Evolutionary conservation across 2,888 invertebrate species (phyloP).

Genomic region (Acanthosoma haemorrhoidale): DNA sequence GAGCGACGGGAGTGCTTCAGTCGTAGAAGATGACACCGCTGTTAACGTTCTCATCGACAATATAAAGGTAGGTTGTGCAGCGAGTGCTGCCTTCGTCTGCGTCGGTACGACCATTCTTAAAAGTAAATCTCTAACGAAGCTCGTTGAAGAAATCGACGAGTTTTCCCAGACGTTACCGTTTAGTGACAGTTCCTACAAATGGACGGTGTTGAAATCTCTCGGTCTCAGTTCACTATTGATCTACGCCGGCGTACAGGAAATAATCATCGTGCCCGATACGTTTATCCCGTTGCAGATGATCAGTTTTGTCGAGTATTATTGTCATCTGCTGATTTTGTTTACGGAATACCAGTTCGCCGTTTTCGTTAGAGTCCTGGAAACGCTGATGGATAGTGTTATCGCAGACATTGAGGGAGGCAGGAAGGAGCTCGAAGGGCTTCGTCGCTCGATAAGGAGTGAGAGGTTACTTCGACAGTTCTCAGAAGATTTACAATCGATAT

Average conservation of each 20-base stretch:
- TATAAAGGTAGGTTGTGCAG: background rate
- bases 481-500: background rate
- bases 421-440: background rate
- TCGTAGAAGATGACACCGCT: background rate
- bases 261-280: background rate
- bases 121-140: background rate
- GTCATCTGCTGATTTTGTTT: background rate
- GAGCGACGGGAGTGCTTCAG: background rate
- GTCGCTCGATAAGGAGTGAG: background rate
- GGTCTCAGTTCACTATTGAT: background rate
- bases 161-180: background rate
- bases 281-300: background rate
- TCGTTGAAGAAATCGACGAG: background rate
- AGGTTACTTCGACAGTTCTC: background rate
- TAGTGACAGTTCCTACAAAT: background rate
- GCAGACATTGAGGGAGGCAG: background rate
- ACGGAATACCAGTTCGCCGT: background rate
- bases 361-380: background rate
- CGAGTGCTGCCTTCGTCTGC: background rate
- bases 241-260: background rate
- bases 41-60: background rate
- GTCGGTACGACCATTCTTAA: background rate
- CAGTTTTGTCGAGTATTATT: background rate
- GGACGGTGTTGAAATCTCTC: background rate
- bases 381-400: background rate